Conservation (phyloP, 2,888 invertebrate genomes). For the Scaptomyza cyrtandrae region DNA sequence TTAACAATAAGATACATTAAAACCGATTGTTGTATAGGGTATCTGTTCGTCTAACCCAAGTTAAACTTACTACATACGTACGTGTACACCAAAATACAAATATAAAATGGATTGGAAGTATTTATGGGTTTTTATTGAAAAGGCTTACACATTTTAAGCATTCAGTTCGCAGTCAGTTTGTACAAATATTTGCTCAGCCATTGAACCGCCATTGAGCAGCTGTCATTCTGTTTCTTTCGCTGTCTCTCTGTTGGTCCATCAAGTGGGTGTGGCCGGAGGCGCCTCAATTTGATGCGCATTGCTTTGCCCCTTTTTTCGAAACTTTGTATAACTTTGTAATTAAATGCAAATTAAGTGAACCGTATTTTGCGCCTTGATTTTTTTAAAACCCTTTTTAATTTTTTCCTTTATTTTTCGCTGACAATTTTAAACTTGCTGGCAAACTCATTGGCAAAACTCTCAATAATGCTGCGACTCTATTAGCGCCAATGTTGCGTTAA, state of each 20-base stretch:
- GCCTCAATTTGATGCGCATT: conserved; percentile 24
- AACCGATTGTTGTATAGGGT: background rate
- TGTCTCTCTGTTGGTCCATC: background rate
- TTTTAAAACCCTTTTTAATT: conserved; percentile 23
- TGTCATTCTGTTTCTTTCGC: conserved; percentile 3
- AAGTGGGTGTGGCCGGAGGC: conserved; percentile 16
- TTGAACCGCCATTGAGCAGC: conserved; percentile 33
- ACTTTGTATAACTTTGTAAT: conserved; percentile 67
- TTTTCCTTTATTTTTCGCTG: conserved; percentile 36
- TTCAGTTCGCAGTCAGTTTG: conserved; percentile 20
- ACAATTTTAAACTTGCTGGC: conserved; percentile 60
- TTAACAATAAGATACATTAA: background rate
- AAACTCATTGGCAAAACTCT: conserved; percentile 59
- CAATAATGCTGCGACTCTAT: conserved; percentile 62
- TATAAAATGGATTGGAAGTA: conserved; percentile 19
- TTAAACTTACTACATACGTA: background rate
- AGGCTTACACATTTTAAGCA: conserved; percentile 27
- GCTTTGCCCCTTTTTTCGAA: conserved; percentile 1
- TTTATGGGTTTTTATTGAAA: conserved; percentile 16
- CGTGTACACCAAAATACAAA: conserved; percentile 1
- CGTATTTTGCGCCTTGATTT: conserved; percentile 64
- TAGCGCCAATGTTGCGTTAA: conserved; percentile 67
- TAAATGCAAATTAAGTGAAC: conserved; percentile 76
- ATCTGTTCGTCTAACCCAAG: background rate
- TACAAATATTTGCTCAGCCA: conserved; percentile 43